A percentile compares a stretch with the other conserved stretches of the same genome.
phyloP scores from a whole-genome alignment of 1,140 invertebrate genomes.

The Eufriesea mexicana region DNA sequence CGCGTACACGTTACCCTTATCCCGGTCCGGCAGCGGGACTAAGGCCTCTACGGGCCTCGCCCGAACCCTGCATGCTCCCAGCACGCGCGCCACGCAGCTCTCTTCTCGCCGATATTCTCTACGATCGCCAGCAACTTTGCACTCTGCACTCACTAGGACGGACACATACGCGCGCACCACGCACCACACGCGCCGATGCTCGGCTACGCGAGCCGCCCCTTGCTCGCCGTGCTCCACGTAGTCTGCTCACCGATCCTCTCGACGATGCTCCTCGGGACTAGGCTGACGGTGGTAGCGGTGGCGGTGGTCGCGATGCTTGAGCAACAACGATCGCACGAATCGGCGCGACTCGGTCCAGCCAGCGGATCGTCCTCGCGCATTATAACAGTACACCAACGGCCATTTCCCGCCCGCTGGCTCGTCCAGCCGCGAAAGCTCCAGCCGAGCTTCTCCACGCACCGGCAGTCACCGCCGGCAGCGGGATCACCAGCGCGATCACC shows the following conservation, averaged over 20 bases:
- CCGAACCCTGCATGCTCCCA: slow-evolving; percentile 74
- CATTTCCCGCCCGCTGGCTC: slow-evolving; percentile 30
- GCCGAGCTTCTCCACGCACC: not conserved
- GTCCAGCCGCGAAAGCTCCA: not conserved
- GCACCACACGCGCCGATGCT: slow-evolving; percentile 19
- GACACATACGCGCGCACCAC: slow-evolving; percentile 56
- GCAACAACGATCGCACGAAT: slow-evolving; percentile 18
- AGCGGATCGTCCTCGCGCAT: slow-evolving; percentile 28
- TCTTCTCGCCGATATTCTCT: not conserved
- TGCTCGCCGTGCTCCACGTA: slow-evolving; percentile 3
- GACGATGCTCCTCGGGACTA: not conserved
- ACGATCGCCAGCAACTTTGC: not conserved
- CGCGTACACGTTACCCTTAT: slow-evolving; percentile 52
- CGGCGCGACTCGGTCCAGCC: slow-evolving; percentile 25
- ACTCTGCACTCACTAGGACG: slow-evolving; percentile 38
- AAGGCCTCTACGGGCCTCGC: slow-evolving; percentile 74
- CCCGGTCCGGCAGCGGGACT: slow-evolving; percentile 74
- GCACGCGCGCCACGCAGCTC: slow-evolving; percentile 17
- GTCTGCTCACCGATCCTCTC: not conserved
- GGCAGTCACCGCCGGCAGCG: not conserved
- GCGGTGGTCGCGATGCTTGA: not conserved
- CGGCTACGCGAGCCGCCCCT: slow-evolving; percentile 25
- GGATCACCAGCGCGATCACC: slow-evolving; percentile 10
- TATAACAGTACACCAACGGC: slow-evolving; percentile 37
- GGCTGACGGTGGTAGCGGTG: not conserved